These are phyloP conservation scores for Sus scrofa DNA, from an alignment of 2,113 vertebrate species.

Conservation along the genomic window T2T-Sscrofa CM000825.6:64307001-64307500, in stretches of 20 bases:
- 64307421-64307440: neutral
- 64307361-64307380: neutral
- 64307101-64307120: neutral
- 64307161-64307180: too few relatives aligned
- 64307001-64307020: too few relatives aligned
- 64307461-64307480: neutral
- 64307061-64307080: neutral
- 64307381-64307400: neutral
- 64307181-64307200: too few relatives aligned
- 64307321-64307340: too few relatives aligned
- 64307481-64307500: neutral
- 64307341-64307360: too few relatives aligned
- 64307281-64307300: too few relatives aligned
- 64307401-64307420: constrained; percentile 4
- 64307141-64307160: neutral
- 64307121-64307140: neutral
- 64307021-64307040: neutral
- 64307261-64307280: too few relatives aligned
- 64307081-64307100: neutral
- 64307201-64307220: too few relatives aligned
- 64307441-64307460: neutral
- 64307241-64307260: too few relatives aligned
- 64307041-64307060: neutral
- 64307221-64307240: too few relatives aligned
- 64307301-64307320: too few relatives aligned